A percentile compares a stretch with the other conserved stretches of the same genome.
These are phyloP conservation scores for Nymphicus hollandicus DNA, from an alignment of 2,113 vertebrate species.

Conservation along the genomic window DNA sequence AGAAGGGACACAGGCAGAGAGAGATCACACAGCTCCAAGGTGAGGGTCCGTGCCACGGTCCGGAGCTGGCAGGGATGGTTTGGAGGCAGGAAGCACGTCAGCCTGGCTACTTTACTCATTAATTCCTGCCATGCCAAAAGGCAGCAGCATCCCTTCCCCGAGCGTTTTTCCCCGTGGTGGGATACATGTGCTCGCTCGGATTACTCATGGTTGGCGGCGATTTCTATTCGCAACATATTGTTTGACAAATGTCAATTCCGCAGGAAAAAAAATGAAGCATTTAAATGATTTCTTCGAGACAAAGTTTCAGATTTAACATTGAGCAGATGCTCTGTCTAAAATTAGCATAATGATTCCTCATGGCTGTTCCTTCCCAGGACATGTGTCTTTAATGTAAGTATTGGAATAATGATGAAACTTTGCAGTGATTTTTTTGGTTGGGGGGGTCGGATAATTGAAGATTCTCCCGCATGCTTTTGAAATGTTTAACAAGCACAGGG, in stretches of 20 bases:
- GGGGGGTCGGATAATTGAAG: neutral
- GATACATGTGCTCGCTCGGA: neutral
- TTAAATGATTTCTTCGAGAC: constrained; percentile 58
- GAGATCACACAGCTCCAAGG: neutral
- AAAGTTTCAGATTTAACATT: constrained; percentile 58
- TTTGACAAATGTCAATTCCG: constrained; percentile 55
- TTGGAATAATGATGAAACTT: constrained; percentile 14
- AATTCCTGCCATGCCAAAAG: neutral
- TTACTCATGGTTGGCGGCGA: constrained; percentile 13
- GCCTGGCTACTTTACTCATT: neutral
- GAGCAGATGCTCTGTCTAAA: constrained; percentile 78
- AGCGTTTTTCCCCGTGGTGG: fast-evolving
- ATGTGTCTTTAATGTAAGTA: constrained; percentile 37
- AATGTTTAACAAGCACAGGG: neutral
- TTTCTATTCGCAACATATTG: neutral
- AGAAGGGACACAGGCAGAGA: neutral
- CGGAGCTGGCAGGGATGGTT: neutral
- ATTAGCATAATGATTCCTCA: constrained; percentile 69
- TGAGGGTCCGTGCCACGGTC: fast-evolving
- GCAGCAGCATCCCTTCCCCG: neutral
- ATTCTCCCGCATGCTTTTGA: neutral
- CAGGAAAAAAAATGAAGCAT: constrained; percentile 11
- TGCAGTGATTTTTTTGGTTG: neutral
- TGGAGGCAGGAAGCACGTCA: neutral
- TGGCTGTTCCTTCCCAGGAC: constrained; percentile 66